Evolutionary conservation across 1,140 invertebrate species (phyloP), one percentile per base, ranked within the genome.

Genomic region (Chelonus insularis): DNA sequence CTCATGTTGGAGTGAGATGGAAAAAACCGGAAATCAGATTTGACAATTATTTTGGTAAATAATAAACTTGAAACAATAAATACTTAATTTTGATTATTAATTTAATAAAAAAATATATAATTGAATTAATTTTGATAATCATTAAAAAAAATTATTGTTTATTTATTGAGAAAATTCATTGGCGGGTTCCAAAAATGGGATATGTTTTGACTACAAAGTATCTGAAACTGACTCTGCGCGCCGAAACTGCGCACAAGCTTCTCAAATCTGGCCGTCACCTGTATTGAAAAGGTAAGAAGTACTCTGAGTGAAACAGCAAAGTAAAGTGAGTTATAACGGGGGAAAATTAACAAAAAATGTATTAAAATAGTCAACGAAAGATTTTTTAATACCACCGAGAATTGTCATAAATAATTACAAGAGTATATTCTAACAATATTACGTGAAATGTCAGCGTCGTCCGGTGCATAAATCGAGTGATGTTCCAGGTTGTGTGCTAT

Each of bases 201-300:
- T 56, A 54, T 65, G 20, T 14, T 16, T 69, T 77, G 75, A 75
- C 61, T 63, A 18, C 57, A 20, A 39, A 14, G 47, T 54, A 16
- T 51, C 57, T 29, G 45, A 43, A 64, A 58, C 43, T 52, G 57
- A 68, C 60, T 43, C 56, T 73, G 72, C 72, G 74, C 74, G 51
- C 47, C 64, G 57, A 57, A 60, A 37, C 56, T 79, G 75, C 75
- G 77, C 75, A 69, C 47, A 20, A 18, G 54, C 66, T 62, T 75
- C 75, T 72, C 62, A 75, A 76, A 75, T 75, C 71, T 72, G 67
- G 69, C 75, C 75, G 76, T 79, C 77, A 79, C 72, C 74, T 78
- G 75, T 77, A 75, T 77, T 74, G 72, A 75, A 75, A 73, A 74
- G 69, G 72, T 75, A 70, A 76, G 71, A 64, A 60, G 20, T 63